These are phyloP conservation scores for Simalia tracyae DNA, from an alignment of 2,797 vertebrate genomes.

Conservation along the genomic window DNA sequence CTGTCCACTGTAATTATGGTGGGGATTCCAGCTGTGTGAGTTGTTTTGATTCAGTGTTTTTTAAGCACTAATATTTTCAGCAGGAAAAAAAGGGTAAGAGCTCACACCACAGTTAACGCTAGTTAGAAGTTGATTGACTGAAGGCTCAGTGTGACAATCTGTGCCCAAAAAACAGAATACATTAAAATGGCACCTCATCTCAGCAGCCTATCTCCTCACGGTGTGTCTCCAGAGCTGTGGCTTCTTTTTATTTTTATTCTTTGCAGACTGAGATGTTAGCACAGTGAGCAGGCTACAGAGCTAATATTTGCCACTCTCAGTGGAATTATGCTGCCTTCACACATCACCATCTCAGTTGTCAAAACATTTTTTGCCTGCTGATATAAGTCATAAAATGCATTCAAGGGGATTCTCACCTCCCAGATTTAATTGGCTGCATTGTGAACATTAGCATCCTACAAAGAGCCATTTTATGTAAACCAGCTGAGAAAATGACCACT, in stretches of 20 bases:
- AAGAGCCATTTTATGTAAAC: background rate
- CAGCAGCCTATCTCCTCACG: background rate
- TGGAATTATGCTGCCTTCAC: slow-evolving; percentile 20
- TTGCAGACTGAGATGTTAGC: background rate
- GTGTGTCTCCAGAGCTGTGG: background rate
- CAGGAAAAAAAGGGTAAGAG: background rate
- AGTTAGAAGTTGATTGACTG: slow-evolving; percentile 14
- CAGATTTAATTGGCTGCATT: background rate
- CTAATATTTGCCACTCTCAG: slow-evolving; percentile 2
- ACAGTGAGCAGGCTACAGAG: background rate
- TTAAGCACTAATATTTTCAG: slow-evolving; percentile 16
- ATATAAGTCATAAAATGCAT: slow-evolving; percentile 5
- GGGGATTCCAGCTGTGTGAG: slow-evolving; percentile 1
- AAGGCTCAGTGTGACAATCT: background rate
- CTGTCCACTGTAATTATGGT: slow-evolving; percentile 21
- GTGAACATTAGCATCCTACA: background rate
- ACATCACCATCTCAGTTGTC: slow-evolving; percentile 29
- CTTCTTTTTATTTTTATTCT: background rate
- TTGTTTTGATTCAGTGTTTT: slow-evolving; percentile 20
- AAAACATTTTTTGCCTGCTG: slow-evolving; percentile 14
- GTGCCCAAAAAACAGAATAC: background rate
- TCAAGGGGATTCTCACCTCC: background rate
- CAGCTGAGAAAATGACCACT: background rate
- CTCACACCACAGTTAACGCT: background rate
- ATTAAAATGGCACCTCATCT: slow-evolving; percentile 21